Evolutionary conservation across 2,797 vertebrate species (phyloP).

Genomic region (Falco rusticolus): DNA sequence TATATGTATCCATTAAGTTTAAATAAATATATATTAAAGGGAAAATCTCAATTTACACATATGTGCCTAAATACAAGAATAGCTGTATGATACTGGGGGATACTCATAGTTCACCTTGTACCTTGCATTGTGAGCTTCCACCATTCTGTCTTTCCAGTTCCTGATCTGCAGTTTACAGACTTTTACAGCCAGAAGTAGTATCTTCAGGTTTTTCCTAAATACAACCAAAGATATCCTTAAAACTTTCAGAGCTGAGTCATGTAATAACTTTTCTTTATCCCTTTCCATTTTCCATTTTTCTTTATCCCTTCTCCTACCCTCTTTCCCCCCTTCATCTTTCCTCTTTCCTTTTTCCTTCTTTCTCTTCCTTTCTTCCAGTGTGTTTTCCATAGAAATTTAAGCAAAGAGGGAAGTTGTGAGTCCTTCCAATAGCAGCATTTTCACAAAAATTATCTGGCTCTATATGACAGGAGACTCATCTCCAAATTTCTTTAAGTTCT

Average conservation of each 20-base stretch:
- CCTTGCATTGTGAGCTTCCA: background rate
- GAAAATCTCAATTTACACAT: background rate
- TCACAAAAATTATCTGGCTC: background rate
- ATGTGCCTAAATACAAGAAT: background rate
- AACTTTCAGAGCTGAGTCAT: background rate
- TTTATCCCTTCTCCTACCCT: background rate
- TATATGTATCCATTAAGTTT: background rate
- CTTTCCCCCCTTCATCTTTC: background rate
- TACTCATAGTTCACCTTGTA: background rate
- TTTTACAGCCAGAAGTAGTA: background rate
- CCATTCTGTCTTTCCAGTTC: background rate
- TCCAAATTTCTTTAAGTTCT: background rate
- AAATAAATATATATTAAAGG: background rate
- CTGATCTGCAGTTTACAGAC: background rate
- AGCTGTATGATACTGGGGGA: accelerated
- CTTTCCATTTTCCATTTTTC: background rate
- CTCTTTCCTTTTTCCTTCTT: background rate
- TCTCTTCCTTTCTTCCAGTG: background rate
- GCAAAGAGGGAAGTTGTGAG: background rate
- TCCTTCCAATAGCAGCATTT: background rate
- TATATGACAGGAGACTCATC: background rate
- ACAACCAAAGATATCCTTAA: background rate
- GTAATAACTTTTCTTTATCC: background rate
- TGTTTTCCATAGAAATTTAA: background rate
- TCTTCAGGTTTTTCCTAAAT: background rate